Conservation (phyloP, 2,888 invertebrate genomes). For the Diarsia rubi region DNA sequence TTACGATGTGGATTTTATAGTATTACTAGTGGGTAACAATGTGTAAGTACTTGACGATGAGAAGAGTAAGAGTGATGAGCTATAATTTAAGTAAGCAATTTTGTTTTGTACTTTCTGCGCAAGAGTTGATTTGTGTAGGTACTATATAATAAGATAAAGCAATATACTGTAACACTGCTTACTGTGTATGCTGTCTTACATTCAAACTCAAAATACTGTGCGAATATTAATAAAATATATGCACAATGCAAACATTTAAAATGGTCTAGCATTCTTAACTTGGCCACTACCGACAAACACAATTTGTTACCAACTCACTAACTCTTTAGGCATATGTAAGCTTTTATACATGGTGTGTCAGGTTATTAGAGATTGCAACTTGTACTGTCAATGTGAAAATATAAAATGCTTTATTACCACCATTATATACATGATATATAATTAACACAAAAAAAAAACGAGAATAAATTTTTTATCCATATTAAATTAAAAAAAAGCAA, state of each 20-base stretch:
- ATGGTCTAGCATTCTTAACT: background rate
- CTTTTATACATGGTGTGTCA: background rate
- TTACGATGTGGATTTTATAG: constrained; percentile 32
- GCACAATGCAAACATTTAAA: background rate
- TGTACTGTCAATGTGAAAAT: background rate
- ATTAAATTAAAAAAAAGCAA: background rate
- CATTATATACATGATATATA: too few species aligned
- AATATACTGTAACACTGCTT: constrained; percentile 1
- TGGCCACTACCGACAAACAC: background rate
- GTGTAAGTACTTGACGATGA: background rate
- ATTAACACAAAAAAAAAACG: background rate
- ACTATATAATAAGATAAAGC: constrained; percentile 2
- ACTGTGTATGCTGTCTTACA: background rate
- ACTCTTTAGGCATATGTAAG: background rate
- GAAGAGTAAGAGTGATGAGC: background rate
- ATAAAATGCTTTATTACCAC: constrained; percentile 5
- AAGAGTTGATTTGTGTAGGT: constrained; percentile 7
- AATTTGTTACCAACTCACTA: background rate
- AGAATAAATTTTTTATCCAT: background rate
- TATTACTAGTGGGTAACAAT: background rate
- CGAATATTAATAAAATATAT: background rate
- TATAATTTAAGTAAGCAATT: background rate
- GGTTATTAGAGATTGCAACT: background rate
- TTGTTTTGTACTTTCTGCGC: background rate
- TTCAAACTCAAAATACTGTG: background rate